Evolutionary conservation across 2,888 invertebrate genomes (phyloP).

Genomic region (Eueremaeus valkanovi): DNA sequence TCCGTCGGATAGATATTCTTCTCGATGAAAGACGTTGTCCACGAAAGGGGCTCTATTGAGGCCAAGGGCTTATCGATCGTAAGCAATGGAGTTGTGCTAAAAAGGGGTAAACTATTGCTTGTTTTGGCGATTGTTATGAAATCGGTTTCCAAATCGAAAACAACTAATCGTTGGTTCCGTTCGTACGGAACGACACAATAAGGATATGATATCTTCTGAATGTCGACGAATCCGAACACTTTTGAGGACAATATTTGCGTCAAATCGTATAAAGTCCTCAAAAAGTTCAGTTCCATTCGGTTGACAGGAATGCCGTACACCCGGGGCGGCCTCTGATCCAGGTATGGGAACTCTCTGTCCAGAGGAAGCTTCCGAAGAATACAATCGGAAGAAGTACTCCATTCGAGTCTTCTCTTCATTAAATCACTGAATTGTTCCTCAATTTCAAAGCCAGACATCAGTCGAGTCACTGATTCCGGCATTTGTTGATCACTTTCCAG

Average conservation of each 20-base stretch:
- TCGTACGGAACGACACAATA: slow-evolving; percentile 37
- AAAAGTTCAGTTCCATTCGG: slow-evolving; percentile 34
- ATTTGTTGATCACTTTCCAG: slow-evolving; percentile 34
- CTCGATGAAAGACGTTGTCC: slow-evolving; percentile 38
- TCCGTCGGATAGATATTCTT: slow-evolving; percentile 39
- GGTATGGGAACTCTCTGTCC: slow-evolving; percentile 34
- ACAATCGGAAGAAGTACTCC: slow-evolving; percentile 28
- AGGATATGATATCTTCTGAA: slow-evolving; percentile 26
- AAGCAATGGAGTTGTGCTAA: slow-evolving; percentile 20
- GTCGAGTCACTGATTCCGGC: slow-evolving; percentile 32
- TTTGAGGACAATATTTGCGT: slow-evolving; percentile 25
- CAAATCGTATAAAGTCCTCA: slow-evolving; percentile 38
- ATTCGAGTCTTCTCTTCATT: slow-evolving; percentile 23
- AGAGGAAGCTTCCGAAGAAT: slow-evolving; percentile 2
- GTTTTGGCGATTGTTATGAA: slow-evolving; percentile 30
- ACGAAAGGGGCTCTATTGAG: slow-evolving; percentile 39
- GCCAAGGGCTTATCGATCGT: slow-evolving; percentile 33
- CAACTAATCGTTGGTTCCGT: slow-evolving; percentile 19
- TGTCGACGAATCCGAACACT: slow-evolving; percentile 28
- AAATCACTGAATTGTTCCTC: slow-evolving; percentile 32
- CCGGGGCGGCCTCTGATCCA: slow-evolving; percentile 33
- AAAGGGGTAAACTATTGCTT: neutral
- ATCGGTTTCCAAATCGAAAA: slow-evolving; percentile 40
- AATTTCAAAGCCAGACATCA: slow-evolving; percentile 15
- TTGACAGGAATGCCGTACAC: slow-evolving; percentile 19